Evolutionary conservation across 1,140 invertebrate species (phyloP).

Genomic region (Cydia splendana): DNA sequence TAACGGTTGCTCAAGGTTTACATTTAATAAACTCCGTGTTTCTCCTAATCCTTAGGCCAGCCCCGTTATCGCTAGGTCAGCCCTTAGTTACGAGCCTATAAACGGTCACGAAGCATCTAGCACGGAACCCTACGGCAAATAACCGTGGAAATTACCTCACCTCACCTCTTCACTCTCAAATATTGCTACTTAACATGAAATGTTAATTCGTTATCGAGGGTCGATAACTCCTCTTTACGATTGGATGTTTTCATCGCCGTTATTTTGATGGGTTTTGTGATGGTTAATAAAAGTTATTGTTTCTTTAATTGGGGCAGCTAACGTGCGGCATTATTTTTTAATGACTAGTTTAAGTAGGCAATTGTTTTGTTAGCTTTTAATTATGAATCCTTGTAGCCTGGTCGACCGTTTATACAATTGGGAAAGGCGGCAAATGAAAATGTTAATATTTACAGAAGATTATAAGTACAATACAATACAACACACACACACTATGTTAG

Average conservation of each 20-base stretch:
- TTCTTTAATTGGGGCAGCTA: no score
- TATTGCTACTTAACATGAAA: slow-evolving; percentile 9
- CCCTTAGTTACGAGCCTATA: slow-evolving; percentile 13
- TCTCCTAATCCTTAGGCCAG: not conserved
- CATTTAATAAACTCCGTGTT: not conserved
- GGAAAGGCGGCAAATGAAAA: no score
- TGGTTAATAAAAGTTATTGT: not conserved
- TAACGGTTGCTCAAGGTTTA: not conserved
- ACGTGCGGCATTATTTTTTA: not conserved
- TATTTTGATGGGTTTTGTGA: not conserved
- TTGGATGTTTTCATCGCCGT: not conserved
- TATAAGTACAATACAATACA: no score
- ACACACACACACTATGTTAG: no score
- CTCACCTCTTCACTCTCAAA: not conserved
- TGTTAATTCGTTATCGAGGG: not conserved
- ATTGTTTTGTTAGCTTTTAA: no score
- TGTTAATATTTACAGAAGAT: no score
- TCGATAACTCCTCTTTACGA: not conserved
- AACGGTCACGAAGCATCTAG: slow-evolving; percentile 4
- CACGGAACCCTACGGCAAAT: slow-evolving; percentile 10
- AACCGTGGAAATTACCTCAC: not conserved
- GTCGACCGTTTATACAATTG: no score
- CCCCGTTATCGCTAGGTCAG: slow-evolving; percentile 3
- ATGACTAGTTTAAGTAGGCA: no score
- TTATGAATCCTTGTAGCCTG: no score